Percentiles rank a stretch among this genome's conserved stretches.
Evolutionary conservation across 2,113 vertebrate genomes (phyloP).

Genomic region (Prietella phreatophila): DNA sequence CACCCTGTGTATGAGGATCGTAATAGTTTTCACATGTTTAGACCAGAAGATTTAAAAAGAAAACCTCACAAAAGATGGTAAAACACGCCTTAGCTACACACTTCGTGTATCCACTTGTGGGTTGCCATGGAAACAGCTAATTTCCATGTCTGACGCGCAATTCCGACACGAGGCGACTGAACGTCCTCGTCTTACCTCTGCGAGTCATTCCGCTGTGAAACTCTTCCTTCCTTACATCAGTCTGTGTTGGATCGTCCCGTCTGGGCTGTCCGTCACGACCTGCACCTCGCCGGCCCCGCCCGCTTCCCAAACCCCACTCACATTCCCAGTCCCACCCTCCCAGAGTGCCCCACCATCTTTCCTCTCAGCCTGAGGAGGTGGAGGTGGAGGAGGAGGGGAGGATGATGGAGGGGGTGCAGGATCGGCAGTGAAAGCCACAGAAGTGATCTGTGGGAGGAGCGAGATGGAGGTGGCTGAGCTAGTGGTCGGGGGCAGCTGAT

Average conservation of each 20-base stretch:
- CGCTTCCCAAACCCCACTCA: conserved; percentile 53
- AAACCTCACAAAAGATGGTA: not conserved
- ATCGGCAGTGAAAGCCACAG: conserved; percentile 60
- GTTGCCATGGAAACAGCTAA: not conserved
- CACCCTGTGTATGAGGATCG: not conserved
- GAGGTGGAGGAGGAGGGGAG: conserved; percentile 59
- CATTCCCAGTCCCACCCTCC: conserved; percentile 52
- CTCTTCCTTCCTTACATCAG: conserved; percentile 57
- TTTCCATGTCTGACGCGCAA: not conserved
- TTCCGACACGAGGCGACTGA: not conserved
- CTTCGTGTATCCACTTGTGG: not conserved
- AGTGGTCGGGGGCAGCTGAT: conserved; percentile 61
- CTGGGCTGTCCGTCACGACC: conserved; percentile 55
- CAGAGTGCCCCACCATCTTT: conserved; percentile 60
- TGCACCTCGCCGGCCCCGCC: conserved; percentile 55
- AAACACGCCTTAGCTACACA: not conserved
- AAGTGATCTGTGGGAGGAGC: conserved; percentile 61
- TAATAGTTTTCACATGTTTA: not conserved
- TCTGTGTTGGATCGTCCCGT: conserved; percentile 59
- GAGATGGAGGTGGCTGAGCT: conserved; percentile 53
- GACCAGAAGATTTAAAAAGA: not conserved
- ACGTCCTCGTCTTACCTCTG: conserved; percentile 23
- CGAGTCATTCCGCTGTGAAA: not conserved
- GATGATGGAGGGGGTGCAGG: conserved; percentile 41
- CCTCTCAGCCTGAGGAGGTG: conserved; percentile 63